Conservation (phyloP, 2,888 invertebrate species). For the Cheilosia scutellata region DNA sequence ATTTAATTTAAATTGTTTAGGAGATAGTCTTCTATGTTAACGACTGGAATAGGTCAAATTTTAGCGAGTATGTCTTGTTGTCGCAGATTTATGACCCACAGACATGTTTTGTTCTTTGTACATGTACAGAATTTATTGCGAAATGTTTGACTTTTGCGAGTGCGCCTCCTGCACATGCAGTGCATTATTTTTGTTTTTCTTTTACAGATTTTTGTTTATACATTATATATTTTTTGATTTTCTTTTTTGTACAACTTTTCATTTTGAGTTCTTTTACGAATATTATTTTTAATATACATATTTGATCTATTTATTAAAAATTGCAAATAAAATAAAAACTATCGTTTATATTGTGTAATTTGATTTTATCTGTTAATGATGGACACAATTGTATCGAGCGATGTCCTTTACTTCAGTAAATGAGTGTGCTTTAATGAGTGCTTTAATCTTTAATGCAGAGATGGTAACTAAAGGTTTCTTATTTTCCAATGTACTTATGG, state of each 20-base stretch:
- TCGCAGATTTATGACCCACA: conserved; percentile 8
- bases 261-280: conserved; percentile 31
- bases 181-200: not conserved
- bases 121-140: conserved; percentile 50
- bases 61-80: conserved; percentile 20
- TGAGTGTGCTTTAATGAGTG: too few relatives aligned
- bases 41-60: not conserved
- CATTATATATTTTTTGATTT: not conserved
- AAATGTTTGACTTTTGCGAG: conserved; percentile 23
- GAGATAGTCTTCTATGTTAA: not conserved
- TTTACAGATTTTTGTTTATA: not conserved
- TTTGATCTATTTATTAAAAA: conserved; percentile 61
- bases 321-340: conserved; percentile 23
- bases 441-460: too few relatives aligned
- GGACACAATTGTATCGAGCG: too few relatives aligned
- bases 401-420: too few relatives aligned
- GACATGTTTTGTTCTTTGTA: conserved; percentile 30
- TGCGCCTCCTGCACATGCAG: not conserved
- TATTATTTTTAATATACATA: conserved; percentile 47
- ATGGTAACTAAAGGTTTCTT: too few relatives aligned
- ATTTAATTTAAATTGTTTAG: not conserved
- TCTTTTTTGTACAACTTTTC: conserved; percentile 1
- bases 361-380: not conserved
- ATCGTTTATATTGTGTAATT: not conserved
- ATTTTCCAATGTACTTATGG: too few relatives aligned